Base-by-base conservation (phyloP, 2,888 invertebrate genomes). In the Andrena marginata region DNA sequence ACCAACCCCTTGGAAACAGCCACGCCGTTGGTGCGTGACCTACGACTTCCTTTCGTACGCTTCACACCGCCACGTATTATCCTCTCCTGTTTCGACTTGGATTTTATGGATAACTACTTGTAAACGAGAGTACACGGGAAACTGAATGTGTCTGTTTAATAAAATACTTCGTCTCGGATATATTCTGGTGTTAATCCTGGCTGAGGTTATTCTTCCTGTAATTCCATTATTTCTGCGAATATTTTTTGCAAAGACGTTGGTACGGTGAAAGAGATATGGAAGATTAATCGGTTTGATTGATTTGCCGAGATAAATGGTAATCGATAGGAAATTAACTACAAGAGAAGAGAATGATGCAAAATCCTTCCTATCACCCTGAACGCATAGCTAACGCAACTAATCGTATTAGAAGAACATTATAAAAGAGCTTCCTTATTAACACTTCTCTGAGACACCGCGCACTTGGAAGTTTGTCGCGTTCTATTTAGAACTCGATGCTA, bases 1-100 rank as follows among this genome's bases (percentile, higher is more conserved):
- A 23, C 20, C 51, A 23, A 62, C 65, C 81, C 23, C 81, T 68
- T 72, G 20, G 80, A 80, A 78, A 67, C 67, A 31, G 63, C 56
- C 48, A 4, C 20, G 62, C 31, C 71, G 51, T 68, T 72, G 56
- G 67, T 20, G 67, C 63, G 26, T 23, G 64, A 29, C 62, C 51
- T 23, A 20, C 8, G 26, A 33, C 23, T n/a, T 68, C 26, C 72
- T 20, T 10, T 56, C 42, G 10, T 20, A 72, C 26, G 20, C 42
- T 65, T 29, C 26, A 31, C 26, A 13, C 0, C 29, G 42, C 16
- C 42, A 26, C 10, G 42, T 35, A 74, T 33, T 33, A 59, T 23
- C 10, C 8, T 23, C 5, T 62, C 49, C 31, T 49, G 2, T 13
- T n/a, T 64, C 54, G 4, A 23, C 29, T 51, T 54, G 2, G 2